A percentile compares a stretch with the other conserved stretches of the same genome.
These are phyloP conservation scores for Paracentrotus lividus DNA, from an alignment of 53 echinoderm and acorn worm genomes.

Conservation along the genomic window DNA sequence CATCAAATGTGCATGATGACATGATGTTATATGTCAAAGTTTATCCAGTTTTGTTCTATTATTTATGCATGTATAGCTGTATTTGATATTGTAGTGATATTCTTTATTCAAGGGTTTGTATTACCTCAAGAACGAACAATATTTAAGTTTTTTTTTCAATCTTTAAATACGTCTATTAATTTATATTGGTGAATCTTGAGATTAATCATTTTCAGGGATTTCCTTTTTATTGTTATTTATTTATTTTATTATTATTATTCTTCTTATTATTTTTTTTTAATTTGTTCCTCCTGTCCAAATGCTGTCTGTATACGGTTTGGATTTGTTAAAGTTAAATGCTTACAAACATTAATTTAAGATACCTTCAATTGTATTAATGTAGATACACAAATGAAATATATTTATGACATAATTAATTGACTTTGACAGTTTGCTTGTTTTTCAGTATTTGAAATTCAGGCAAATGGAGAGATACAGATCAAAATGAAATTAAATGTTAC, in stretches of 20 bases:
- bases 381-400: constrained; percentile 19
- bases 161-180: too few species aligned
- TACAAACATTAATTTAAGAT: background rate
- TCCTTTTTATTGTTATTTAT: too few species aligned
- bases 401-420: background rate
- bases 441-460: background rate
- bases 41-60: background rate
- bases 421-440: background rate
- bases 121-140: too few species aligned
- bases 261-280: too few species aligned
- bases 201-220: too few species aligned
- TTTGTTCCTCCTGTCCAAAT: background rate
- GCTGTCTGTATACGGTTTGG: background rate
- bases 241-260: too few species aligned
- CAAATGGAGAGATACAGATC: background rate
- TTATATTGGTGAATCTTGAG: too few species aligned
- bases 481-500: constrained; percentile 29
- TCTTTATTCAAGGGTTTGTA: too few species aligned
- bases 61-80: background rate
- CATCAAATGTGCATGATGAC: background rate
- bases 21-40: background rate
- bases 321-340: background rate
- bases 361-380: background rate
- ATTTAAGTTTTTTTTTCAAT: too few species aligned
- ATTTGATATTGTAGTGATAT: too few species aligned